Conservation (phyloP, 2,888 invertebrate genomes). For the Apotomis betuletana region DNA sequence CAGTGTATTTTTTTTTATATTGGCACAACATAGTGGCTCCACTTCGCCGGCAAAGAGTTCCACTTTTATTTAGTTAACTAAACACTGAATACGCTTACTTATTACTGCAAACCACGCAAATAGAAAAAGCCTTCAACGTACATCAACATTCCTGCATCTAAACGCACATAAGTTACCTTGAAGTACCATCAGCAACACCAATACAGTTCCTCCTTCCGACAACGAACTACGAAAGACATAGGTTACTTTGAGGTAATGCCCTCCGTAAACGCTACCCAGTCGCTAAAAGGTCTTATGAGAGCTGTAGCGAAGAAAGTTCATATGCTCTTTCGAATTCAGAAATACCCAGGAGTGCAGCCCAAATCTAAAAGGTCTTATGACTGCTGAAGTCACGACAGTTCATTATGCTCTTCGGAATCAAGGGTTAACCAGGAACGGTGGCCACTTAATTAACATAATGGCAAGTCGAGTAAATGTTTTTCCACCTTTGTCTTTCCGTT, state of each 20-base stretch:
- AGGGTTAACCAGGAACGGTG: conserved; percentile 31
- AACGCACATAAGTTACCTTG: conserved; percentile 5
- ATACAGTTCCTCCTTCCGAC: conserved; percentile 17
- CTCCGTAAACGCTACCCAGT: not conserved
- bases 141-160: not conserved
- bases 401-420: conserved; percentile 7
- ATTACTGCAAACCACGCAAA: not conserved
- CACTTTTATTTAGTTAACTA: too few species aligned
- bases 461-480: conserved; percentile 60
- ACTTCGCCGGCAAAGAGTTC: too few species aligned
- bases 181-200: not conserved
- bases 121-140: not conserved
- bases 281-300: not conserved
- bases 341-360: conserved; percentile 40
- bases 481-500: conserved; percentile 59
- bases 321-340: conserved; percentile 27
- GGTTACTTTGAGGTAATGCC: conserved; percentile 20
- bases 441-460: conserved; percentile 65
- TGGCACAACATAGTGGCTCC: too few species aligned
- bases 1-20: too few species aligned
- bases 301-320: not conserved
- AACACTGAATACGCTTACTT: not conserved
- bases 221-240: conserved; percentile 12
- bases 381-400: not conserved
- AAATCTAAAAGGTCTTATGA: not conserved